These are phyloP conservation scores for Ericerus pela DNA, from an alignment of 1,140 invertebrate genomes.

Conservation along the genomic window DNA sequence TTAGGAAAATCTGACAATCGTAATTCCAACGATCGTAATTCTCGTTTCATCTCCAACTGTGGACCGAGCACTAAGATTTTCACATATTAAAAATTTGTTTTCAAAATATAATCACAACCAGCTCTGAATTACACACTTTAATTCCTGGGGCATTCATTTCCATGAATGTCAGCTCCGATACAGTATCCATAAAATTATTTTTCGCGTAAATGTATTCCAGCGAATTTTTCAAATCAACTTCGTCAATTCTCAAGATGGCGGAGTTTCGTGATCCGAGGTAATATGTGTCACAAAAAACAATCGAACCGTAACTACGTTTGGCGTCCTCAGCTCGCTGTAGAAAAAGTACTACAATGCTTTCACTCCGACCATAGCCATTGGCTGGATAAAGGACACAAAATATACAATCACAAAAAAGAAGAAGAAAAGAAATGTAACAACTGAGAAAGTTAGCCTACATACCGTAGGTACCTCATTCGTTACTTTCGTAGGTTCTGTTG, in stretches of 20 bases:
- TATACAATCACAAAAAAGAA: neutral
- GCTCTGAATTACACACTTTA: no score
- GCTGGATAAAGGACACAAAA: slow-evolving; percentile 27
- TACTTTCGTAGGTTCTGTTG: no score
- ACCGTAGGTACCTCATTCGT: neutral
- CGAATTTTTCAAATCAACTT: slow-evolving; percentile 20
- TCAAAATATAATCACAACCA: no score
- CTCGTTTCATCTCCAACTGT: no score
- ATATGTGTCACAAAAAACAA: no score
- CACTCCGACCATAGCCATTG: slow-evolving; percentile 46
- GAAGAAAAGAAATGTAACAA: neutral
- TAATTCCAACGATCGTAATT: no score
- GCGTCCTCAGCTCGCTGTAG: slow-evolving; percentile 39
- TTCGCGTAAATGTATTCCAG: slow-evolving; percentile 29
- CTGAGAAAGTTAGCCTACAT: neutral
- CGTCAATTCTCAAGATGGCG: no score
- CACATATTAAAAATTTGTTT: no score
- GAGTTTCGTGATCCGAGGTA: no score
- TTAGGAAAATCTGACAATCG: no score
- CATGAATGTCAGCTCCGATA: neutral
- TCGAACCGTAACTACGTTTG: slow-evolving; percentile 40
- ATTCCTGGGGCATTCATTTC: neutral
- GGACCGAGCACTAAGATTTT: no score
- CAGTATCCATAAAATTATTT: neutral
- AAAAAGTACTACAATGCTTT: slow-evolving; percentile 40